Percentiles rank a stretch among this genome's conserved stretches.
phyloP scores from a whole-genome alignment of 2,113 vertebrate species.

The Actenoides hombroni region DNA sequence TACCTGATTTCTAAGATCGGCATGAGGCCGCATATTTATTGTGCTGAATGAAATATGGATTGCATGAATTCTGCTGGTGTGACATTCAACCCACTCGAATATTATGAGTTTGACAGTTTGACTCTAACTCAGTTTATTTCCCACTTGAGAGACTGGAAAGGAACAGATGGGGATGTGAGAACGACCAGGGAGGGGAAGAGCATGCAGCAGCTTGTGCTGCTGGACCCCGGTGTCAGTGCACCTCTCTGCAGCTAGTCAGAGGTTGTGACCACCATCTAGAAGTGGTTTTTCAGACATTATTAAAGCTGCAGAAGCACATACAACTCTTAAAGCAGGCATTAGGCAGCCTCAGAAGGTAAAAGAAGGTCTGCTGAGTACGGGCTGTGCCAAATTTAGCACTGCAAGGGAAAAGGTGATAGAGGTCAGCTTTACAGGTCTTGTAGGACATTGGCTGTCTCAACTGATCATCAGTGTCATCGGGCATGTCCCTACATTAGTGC shows the following conservation, averaged over 20 bases:
- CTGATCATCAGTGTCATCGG: not conserved
- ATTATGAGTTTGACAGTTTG: conserved; percentile 68
- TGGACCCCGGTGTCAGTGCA: not conserved
- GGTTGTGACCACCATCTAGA: not conserved
- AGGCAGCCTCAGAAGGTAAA: conserved; percentile 35
- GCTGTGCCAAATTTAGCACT: conserved; percentile 46
- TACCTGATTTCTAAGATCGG: conserved; percentile 31
- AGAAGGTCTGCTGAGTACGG: conserved; percentile 2
- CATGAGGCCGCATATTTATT: conserved; percentile 24
- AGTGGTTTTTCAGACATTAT: conserved; percentile 40
- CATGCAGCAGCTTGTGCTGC: conserved; percentile 33
- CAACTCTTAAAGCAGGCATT: not conserved
- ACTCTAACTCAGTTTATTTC: conserved; percentile 61
- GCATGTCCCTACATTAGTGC: not conserved
- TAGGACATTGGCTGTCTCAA: conserved; percentile 27
- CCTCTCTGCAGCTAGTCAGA: conserved; percentile 26
- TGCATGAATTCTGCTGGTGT: conserved; percentile 40
- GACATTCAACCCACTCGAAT: conserved; percentile 56
- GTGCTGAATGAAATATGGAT: conserved; percentile 28
- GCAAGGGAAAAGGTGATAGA: conserved; percentile 41
- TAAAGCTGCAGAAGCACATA: conserved; percentile 9
- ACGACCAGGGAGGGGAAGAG: conserved; percentile 35
- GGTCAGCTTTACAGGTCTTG: conserved; percentile 43
- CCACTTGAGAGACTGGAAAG: conserved; percentile 63
- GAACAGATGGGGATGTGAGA: conserved; percentile 69